These are phyloP conservation scores for Eremobia ochroleuca DNA, from an alignment of 2,888 invertebrate species.

Conservation along the genomic window DNA sequence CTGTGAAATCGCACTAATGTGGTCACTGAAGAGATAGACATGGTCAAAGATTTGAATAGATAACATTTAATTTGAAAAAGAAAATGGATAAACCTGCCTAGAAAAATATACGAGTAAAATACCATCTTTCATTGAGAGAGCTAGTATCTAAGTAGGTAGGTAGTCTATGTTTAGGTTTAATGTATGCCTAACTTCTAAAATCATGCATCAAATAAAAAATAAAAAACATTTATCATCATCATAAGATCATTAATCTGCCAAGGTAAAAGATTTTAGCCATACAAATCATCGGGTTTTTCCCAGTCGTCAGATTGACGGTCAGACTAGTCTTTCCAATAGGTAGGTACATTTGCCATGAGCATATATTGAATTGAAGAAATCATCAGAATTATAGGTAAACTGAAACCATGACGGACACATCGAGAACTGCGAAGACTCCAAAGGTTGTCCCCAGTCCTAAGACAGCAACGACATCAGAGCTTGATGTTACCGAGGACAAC, in stretches of 20 bases:
- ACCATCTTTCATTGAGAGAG: not conserved
- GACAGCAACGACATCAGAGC: conserved; percentile 28
- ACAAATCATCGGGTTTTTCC: not conserved
- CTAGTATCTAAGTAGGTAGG: not conserved
- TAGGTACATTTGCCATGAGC: not conserved
- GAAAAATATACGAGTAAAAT: not conserved
- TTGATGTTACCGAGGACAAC: conserved; percentile 2
- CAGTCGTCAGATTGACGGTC: no score
- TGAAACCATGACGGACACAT: conserved; percentile 26
- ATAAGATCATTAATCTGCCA: not conserved
- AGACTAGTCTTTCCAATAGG: no score
- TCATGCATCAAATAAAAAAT: not conserved
- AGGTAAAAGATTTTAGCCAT: not conserved
- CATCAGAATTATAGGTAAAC: not conserved
- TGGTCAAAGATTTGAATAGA: not conserved
- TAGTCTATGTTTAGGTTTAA: not conserved
- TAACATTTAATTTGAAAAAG: not conserved
- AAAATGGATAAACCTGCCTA: not conserved
- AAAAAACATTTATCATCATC: not conserved
- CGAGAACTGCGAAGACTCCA: conserved; percentile 1
- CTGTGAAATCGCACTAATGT: not conserved
- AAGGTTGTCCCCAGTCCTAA: not conserved
- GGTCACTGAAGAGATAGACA: not conserved
- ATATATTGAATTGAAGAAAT: not conserved
- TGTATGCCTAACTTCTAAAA: not conserved